Evolutionary conservation across 2,113 vertebrate species (phyloP).

Genomic region (Genyomyrus donnyi): DNA sequence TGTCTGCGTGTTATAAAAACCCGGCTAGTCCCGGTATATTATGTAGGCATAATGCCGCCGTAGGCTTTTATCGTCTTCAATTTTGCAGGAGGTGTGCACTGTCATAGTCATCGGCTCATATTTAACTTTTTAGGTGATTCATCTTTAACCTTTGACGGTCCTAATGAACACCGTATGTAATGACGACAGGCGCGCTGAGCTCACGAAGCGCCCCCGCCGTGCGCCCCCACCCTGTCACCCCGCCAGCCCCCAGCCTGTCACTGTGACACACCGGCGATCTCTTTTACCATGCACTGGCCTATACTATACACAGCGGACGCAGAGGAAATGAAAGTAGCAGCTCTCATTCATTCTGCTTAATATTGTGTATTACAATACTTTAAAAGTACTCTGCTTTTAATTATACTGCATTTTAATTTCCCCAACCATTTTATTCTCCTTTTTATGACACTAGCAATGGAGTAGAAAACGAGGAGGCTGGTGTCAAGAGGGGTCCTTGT

Average conservation of each 20-base stretch:
- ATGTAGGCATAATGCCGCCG: background rate
- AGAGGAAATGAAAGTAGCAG: background rate
- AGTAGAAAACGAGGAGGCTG: background rate
- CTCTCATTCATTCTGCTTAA: background rate
- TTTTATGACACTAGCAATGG: background rate
- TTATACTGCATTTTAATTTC: background rate
- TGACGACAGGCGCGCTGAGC: background rate
- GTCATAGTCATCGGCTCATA: background rate
- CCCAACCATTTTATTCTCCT: background rate
- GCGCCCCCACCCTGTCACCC: background rate
- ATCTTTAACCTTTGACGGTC: background rate
- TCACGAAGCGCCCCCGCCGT: background rate
- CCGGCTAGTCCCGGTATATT: background rate
- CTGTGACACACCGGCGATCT: slow-evolving; percentile 2
- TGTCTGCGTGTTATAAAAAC: background rate
- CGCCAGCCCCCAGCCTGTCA: background rate
- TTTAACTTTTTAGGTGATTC: slow-evolving; percentile 1
- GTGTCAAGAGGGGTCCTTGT: background rate
- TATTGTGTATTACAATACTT: background rate
- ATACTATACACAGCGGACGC: background rate
- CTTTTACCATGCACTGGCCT: background rate
- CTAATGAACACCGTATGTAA: background rate
- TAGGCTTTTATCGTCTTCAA: background rate
- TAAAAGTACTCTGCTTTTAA: background rate
- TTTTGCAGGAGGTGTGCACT: background rate